These are phyloP conservation scores for Pterocles orientalis DNA, from an alignment of 2,113 vertebrate species.

Conservation along the genomic window DNA sequence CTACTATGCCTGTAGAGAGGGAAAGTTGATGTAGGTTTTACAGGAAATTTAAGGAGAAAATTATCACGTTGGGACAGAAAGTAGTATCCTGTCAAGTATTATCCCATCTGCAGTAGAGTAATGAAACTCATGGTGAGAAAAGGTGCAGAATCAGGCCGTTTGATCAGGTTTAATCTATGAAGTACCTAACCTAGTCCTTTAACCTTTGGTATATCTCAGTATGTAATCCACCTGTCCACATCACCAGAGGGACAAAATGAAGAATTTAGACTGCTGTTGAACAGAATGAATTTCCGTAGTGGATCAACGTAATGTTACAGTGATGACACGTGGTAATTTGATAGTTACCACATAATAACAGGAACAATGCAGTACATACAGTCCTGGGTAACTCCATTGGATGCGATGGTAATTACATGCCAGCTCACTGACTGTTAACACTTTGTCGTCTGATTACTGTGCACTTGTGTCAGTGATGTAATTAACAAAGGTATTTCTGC, in stretches of 20 bases:
- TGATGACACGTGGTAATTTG: conserved; percentile 65
- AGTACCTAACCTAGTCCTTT: conserved; percentile 45
- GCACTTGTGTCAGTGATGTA: background rate
- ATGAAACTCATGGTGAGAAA: conserved; percentile 33
- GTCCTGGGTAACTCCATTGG: conserved; percentile 31
- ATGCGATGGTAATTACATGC: conserved; percentile 7
- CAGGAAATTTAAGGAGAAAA: conserved; percentile 63
- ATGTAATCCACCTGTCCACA: conserved; percentile 35
- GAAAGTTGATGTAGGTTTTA: conserved; percentile 43
- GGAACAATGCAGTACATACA: conserved; percentile 23
- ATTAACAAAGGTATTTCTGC: conserved; percentile 1
- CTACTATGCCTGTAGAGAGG: conserved; percentile 1
- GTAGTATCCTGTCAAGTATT: conserved; percentile 47
- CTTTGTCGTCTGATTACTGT: conserved; percentile 11
- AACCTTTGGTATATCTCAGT: conserved; percentile 34
- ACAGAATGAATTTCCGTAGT: conserved; percentile 52
- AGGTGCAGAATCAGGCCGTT: conserved; percentile 36
- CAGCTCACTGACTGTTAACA: conserved; percentile 49
- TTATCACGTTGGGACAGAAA: conserved; percentile 56
- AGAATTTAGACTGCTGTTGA: conserved; percentile 52
- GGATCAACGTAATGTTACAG: conserved; percentile 59
- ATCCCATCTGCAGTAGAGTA: conserved; percentile 33
- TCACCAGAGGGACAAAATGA: conserved; percentile 33
- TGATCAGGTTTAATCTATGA: conserved; percentile 43
- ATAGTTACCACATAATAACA: conserved; percentile 54